phyloP scores from a whole-genome alignment of 2,113 vertebrate genomes.

The Poeciliopsis occidentalis region DNA sequence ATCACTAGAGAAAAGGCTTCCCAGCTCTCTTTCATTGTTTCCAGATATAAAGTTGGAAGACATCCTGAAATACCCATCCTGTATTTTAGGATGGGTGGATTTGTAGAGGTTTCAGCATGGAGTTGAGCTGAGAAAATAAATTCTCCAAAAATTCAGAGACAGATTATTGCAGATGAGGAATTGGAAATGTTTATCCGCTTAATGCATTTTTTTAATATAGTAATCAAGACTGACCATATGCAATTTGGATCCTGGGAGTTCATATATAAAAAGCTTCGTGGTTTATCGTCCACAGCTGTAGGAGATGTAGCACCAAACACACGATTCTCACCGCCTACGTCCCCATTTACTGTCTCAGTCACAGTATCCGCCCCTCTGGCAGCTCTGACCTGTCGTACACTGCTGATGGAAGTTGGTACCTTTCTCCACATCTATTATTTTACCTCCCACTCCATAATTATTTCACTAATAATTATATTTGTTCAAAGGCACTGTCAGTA shows the following conservation, averaged over 20 bases:
- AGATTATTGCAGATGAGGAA: neutral
- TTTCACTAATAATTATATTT: slow-evolving; percentile 67
- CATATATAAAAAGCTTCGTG: slow-evolving; percentile 29
- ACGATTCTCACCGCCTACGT: slow-evolving; percentile 18
- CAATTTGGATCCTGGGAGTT: slow-evolving; percentile 31
- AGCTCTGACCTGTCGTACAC: slow-evolving; percentile 40
- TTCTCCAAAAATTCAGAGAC: neutral
- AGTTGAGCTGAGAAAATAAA: neutral
- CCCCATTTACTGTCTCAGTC: slow-evolving; percentile 28
- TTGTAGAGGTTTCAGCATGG: neutral
- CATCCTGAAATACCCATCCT: too few species aligned
- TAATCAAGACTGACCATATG: slow-evolving; percentile 49
- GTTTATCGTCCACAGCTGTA: slow-evolving; percentile 49
- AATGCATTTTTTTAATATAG: neutral
- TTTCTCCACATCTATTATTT: slow-evolving; percentile 53
- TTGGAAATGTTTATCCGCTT: neutral
- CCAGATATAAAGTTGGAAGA: neutral
- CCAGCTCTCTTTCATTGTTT: neutral
- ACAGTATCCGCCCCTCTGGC: slow-evolving; percentile 25
- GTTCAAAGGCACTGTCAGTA: slow-evolving; percentile 15
- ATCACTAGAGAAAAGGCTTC: neutral
- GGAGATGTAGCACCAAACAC: slow-evolving; percentile 49
- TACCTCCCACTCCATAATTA: slow-evolving; percentile 54
- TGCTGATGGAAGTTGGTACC: slow-evolving; percentile 29
- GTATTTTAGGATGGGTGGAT: neutral